Conservation (phyloP, 1,140 invertebrate genomes). For the Eciton burchellii region DNA sequence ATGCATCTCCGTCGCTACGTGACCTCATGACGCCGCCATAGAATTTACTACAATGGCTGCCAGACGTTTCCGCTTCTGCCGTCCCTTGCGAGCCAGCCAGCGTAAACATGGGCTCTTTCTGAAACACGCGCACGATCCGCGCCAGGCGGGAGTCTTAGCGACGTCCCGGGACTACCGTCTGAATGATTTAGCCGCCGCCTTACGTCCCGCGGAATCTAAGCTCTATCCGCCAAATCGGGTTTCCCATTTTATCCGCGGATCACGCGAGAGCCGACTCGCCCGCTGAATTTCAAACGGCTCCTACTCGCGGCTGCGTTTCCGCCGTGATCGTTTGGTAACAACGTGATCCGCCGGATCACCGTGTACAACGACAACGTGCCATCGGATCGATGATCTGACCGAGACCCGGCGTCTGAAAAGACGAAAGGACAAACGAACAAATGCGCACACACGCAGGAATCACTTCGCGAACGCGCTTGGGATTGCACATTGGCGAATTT, state of each 20-base stretch:
- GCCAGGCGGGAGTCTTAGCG: conserved; percentile 22
- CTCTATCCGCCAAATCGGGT: conserved; percentile 71
- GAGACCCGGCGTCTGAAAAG: too few relatives aligned
- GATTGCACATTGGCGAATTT: neutral
- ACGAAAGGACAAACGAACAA: too few relatives aligned
- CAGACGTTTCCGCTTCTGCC: conserved; percentile 54
- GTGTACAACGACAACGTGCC: neutral
- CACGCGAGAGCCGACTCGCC: conserved; percentile 43
- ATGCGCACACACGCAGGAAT: too few relatives aligned
- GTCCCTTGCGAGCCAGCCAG: neutral
- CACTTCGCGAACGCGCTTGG: neutral
- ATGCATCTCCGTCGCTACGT: conserved; percentile 55
- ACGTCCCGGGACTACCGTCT: conserved; percentile 32
- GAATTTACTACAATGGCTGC: conserved; percentile 55
- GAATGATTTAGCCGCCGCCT: conserved; percentile 70
- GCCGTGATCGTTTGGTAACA: neutral
- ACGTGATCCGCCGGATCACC: neutral
- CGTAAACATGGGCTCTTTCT: conserved; percentile 20
- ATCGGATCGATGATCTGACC: neutral
- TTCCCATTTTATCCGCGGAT: conserved; percentile 76
- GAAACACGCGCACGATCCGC: conserved; percentile 42
- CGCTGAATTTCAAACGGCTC: conserved; percentile 69
- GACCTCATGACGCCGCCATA: conserved; percentile 48
- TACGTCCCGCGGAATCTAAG: conserved; percentile 63
- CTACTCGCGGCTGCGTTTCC: neutral